Conservation (phyloP, 2,113 vertebrate genomes). For the Ia io region DNA sequence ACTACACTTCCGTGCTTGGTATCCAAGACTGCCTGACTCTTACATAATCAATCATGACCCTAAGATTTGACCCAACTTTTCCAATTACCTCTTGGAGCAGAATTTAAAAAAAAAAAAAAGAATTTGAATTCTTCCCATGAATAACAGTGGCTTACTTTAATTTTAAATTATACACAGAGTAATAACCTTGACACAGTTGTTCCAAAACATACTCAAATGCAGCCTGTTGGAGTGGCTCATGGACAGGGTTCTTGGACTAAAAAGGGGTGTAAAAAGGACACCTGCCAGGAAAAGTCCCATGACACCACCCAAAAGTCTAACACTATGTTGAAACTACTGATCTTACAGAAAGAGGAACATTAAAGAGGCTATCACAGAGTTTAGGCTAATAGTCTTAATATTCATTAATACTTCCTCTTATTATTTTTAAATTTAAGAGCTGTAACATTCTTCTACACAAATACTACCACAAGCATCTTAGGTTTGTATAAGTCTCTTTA, state of each 20-base stretch:
- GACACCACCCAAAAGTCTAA: neutral
- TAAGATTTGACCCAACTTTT: neutral
- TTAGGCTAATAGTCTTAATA: accelerated
- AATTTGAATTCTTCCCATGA: neutral
- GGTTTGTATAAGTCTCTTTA: neutral
- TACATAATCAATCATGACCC: neutral
- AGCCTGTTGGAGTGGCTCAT: neutral
- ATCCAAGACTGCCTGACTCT: neutral
- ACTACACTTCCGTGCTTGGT: neutral
- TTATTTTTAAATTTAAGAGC: neutral
- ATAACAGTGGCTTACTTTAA: neutral
- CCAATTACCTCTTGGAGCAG: neutral
- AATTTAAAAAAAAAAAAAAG: neutral
- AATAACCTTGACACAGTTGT: neutral
- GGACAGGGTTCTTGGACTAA: constrained; percentile 6
- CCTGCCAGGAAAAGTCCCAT: neutral
- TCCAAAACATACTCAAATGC: neutral
- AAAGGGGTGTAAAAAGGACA: constrained; percentile 48
- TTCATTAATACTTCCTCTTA: neutral
- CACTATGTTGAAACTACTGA: accelerated
- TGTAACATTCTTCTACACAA: neutral
- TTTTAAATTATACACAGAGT: neutral
- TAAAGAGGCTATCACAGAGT: neutral
- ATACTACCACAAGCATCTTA: neutral
- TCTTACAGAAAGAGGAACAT: neutral